A percentile compares a stretch with the other conserved stretches of the same genome.
phyloP scores from a whole-genome alignment of 1,140 invertebrate species.

The Cotesia glomerata region DNA sequence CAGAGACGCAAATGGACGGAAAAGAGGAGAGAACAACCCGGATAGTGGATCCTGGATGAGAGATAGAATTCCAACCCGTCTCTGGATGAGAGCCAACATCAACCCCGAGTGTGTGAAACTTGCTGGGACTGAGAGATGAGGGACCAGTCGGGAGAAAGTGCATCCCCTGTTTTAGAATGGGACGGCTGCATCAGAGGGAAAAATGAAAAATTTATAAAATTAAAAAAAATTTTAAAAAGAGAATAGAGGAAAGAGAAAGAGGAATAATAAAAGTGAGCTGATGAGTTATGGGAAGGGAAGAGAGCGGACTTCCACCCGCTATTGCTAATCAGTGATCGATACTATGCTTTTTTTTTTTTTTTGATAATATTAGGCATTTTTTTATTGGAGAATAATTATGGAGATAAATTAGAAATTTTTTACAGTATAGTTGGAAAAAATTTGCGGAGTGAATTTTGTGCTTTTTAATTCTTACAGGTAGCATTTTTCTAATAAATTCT shows the following conservation, averaged over 20 bases:
- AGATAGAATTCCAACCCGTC: conserved; percentile 2
- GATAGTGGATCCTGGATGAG: background rate
- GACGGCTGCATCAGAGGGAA: background rate
- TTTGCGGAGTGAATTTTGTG: no score
- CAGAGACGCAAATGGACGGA: background rate
- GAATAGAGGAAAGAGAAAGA: no score
- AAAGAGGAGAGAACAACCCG: background rate
- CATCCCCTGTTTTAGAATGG: background rate
- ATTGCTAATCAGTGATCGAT: conserved; percentile 16
- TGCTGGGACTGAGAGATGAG: conserved; percentile 1
- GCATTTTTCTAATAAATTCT: no score
- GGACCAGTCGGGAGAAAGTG: conserved; percentile 2
- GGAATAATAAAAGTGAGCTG: background rate
- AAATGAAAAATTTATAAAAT: no score
- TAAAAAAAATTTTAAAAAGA: no score
- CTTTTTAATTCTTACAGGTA: no score
- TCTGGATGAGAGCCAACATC: conserved; percentile 13
- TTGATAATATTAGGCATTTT: background rate
- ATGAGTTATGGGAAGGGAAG: background rate
- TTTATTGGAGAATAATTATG: no score
- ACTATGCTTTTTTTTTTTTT: background rate
- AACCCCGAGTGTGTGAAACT: conserved; percentile 16
- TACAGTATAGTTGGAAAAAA: no score
- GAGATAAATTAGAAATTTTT: no score
- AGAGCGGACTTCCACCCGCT: background rate